Base-by-base conservation (phyloP, 2,113 vertebrate genomes). In the Paradisaea rubra region DNA sequence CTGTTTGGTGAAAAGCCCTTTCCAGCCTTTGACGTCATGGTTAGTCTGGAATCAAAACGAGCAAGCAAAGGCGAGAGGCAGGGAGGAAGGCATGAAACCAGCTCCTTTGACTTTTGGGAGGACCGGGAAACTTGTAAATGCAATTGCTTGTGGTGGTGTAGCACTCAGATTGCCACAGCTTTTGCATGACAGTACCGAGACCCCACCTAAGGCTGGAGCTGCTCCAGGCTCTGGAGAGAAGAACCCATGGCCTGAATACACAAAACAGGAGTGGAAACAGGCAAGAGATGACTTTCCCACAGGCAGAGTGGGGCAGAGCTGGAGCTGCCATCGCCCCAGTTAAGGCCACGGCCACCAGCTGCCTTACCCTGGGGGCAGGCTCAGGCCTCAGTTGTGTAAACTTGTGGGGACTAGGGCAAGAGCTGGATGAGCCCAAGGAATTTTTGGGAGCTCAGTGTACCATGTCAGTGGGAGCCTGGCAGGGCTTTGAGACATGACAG, bases 131-230 rank as follows among this genome's bases (percentile, higher is more conserved):
- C 76, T 69, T 85, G 65, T 78, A 85, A 96, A 94, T 91, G 37
- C 47, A 78, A 66, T 80, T 86, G 81, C 50, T 89, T 82, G 13
- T 86, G 88, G 49, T 94, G 78, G 52, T 73, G 47, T 54, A 88
- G 92, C 86, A 73, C 68, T 74, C 64, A 17, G 33, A 44, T 91
- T 88, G 83, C 93, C 93, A 81, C 94, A 95, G 70, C 59, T 96
- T 96, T 96, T 96, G 95, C 94, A 96, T 96, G 91, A 92, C 86
- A 92, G 72, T 92, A 78, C 73, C 0, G 53, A 89, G 81, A 94
- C 86, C 81, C 89, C 95, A 96, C 94, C 96, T 96, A 94, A 76
- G 81, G 79, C 89, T 90, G 88, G 94, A 95, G 88, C 74, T 84
- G 80, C 80, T 93, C 86, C 94, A 95, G 91, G 63, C 93, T 88